Evolutionary conservation across 1,140 invertebrate genomes (phyloP).

Genomic region (Orchesella cincta): DNA sequence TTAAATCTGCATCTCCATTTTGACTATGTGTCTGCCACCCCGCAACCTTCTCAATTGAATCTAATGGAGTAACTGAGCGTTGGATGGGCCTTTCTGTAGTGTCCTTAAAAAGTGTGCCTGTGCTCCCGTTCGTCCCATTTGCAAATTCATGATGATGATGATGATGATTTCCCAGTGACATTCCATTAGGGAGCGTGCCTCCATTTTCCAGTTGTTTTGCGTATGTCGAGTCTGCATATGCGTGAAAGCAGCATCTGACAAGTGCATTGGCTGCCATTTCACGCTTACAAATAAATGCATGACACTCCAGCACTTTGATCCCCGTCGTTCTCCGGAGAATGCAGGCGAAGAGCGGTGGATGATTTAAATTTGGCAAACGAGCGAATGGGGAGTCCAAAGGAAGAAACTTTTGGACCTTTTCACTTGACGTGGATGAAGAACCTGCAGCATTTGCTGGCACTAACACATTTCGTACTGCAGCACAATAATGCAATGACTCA

Average conservation of each 20-base stretch:
- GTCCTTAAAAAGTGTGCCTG: constrained; percentile 53
- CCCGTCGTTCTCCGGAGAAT: constrained; percentile 92
- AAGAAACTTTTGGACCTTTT: constrained; percentile 67
- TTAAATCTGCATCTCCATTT: constrained; percentile 51
- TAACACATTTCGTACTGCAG: constrained; percentile 82
- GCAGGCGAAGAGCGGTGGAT: constrained; percentile 95
- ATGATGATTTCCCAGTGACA: constrained; percentile 24
- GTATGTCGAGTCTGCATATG: constrained; percentile 90
- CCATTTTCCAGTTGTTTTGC: constrained; percentile 71
- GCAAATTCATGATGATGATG: not conserved
- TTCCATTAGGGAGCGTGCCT: constrained; percentile 58
- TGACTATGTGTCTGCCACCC: constrained; percentile 51
- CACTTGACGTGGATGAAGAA: constrained; percentile 65
- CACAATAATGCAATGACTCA: constrained; percentile 94
- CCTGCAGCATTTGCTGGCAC: constrained; percentile 62
- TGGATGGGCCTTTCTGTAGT: constrained; percentile 43
- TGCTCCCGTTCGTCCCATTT: constrained; percentile 54
- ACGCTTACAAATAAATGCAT: constrained; percentile 96
- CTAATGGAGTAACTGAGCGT: constrained; percentile 48
- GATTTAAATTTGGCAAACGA: constrained; percentile 76
- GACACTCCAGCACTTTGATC: constrained; percentile 98
- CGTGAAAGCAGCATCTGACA: constrained; percentile 91
- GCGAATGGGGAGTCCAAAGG: constrained; percentile 95
- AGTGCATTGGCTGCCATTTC: constrained; percentile 92
- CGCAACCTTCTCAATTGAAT: constrained; percentile 50